Evolutionary conservation across 2,113 vertebrate species (phyloP), one percentile per base, ranked within the genome.

Genomic region (Agapornis roseicollis): DNA sequence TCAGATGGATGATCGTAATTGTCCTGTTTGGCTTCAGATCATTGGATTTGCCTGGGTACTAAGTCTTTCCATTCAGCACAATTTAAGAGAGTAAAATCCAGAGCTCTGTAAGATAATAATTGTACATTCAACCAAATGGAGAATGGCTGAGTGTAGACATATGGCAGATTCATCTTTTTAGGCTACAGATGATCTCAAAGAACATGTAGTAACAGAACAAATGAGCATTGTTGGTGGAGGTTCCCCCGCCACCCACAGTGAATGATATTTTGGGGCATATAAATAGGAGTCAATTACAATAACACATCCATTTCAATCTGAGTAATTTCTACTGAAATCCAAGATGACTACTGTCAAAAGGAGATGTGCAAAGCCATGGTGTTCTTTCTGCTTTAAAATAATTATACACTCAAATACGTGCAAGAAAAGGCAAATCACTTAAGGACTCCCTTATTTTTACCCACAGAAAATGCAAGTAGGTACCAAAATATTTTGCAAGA

Each of bases 121-220:
- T 82, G 39, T 86, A 80, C 91, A 93, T 94, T 94, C 91, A 96
- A 64, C 27, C 46, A 56, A 95, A 61, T 63, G 52, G 86, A 90
- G 79, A 96, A 84, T 86, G 80, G 35, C 63, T 91, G 53, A 92
- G 66, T 89, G 73, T 81, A 83, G 82, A 80, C 96, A 97, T 97
- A 96, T 94, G 96, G 95, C 65, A 96, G 76, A 92, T 89, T 92
- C 46, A 78, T 92, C 94, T 93, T 90, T 93, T 88, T 64, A 90
- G 52, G 52, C 80, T 94, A 90, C 80, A 86, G 86, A 72, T 95
- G 82, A 91, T 96, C 88, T 96, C 81, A 95, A 96, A 93, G 96
- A 96, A 97, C 96, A 97, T 91, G 88, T 96, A 97, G 95, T 97
- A 97, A 97, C 93, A 90, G 96, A 95, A 97, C 95, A 96, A 93